Base-by-base conservation (phyloP, 2,113 vertebrate species). In the Aegithalos caudatus region DNA sequence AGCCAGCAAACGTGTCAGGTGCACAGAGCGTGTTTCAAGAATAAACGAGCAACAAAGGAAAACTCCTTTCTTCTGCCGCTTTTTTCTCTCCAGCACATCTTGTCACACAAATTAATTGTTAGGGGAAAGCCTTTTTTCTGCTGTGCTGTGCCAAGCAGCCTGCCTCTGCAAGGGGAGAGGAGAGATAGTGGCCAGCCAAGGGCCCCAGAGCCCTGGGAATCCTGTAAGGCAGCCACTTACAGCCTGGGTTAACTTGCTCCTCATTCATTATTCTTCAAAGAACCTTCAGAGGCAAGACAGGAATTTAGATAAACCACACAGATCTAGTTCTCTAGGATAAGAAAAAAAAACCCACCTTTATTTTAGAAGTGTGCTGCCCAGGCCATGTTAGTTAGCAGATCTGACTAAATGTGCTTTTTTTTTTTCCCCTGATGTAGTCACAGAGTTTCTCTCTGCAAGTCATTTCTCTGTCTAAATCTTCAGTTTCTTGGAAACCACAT, bases 401-500 rank as follows among this genome's bases (percentile, higher is more conserved):
- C 51, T 86, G 38, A 48, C 44, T 50, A 86, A 81, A 92, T 24
- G 38, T 1, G 0, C 4, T 9, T 33, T 31, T 58, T 86, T 65
- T 44, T 44, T 44, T 11, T 33, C 37, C 10, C 66, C 66, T 44
- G 44, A 67, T 6, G 4, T 22, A 83, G 61, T 66, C 67, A 74
- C 18, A 14, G 48, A 69, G 37, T 67, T 94, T 92, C 81, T 19
- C 81, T 84, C 64, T 90, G 65, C 87, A 93, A 88, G 93, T 67
- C 20, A 61, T 87, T 92, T 86, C 76, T 94, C 86, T 11, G 50
- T 38, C 69, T 90, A 81, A 86, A 89, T 67, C 90, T 92, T 95
- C 73, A 83, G 81, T 60, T 95, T 97, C 93, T 92, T 93, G 89
- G 90, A 95, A 96, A 88, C 76, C 76, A 92, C 67, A 94, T 95